A percentile compares a stretch with the other conserved stretches of the same genome.
phyloP scores from a whole-genome alignment of 2,888 invertebrate species.

The Eugnorisma glareosa region DNA sequence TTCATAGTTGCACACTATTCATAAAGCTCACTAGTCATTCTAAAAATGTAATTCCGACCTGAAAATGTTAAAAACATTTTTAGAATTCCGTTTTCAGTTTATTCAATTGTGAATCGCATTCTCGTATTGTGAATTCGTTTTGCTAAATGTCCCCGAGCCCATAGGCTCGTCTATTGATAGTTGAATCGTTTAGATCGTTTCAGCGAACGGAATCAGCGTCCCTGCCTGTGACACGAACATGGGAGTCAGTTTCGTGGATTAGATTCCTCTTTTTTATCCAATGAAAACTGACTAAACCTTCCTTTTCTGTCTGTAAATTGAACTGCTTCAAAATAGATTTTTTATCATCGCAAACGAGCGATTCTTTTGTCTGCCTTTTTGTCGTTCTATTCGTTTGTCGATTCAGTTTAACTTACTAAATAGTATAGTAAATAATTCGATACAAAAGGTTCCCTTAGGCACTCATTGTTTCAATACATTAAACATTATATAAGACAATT shows the following conservation, averaged over 20 bases:
- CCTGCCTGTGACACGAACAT: constrained; percentile 73
- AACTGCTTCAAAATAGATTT: constrained; percentile 65
- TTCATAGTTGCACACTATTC: constrained; percentile 11
- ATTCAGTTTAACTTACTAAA: constrained; percentile 13
- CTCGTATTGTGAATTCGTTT: constrained; percentile 40
- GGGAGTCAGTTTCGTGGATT: constrained; percentile 72
- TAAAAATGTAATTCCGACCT: constrained; percentile 18
- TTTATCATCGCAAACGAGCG: constrained; percentile 50
- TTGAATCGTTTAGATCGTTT: constrained; percentile 56
- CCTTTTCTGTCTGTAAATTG: constrained; percentile 74
- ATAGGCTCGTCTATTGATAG: constrained; percentile 52
- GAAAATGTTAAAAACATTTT: constrained; percentile 19
- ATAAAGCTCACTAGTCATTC: constrained; percentile 4
- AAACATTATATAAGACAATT: background rate
- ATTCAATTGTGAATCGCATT: constrained; percentile 36
- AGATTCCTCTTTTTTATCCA: constrained; percentile 71
- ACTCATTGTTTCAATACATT: background rate
- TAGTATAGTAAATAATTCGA: background rate
- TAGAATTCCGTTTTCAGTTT: constrained; percentile 23
- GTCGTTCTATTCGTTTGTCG: constrained; percentile 5
- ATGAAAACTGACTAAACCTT: constrained; percentile 70
- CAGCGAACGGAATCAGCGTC: constrained; percentile 64
- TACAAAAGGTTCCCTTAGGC: background rate
- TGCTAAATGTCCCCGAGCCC: constrained; percentile 29
- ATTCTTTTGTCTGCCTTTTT: constrained; percentile 36